Evolutionary conservation across 2,888 invertebrate species (phyloP), one percentile per base, ranked within the genome.

Genomic region (Cryptocheilus praepositus): DNA sequence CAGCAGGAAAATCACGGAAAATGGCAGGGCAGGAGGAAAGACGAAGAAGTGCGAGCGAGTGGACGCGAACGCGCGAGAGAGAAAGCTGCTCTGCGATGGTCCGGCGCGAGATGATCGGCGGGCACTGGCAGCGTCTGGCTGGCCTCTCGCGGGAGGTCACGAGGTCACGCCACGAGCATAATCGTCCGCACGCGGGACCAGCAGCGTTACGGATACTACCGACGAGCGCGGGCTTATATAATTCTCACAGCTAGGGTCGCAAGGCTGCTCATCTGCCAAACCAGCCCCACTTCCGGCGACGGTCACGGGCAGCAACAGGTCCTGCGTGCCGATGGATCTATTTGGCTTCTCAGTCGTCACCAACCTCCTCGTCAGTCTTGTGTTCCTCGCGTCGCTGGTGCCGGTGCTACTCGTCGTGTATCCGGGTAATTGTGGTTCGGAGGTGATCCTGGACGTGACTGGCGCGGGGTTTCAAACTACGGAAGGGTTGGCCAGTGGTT

Each of bases 331-430:
- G 45, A 57, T 69, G 68, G 61, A 72, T 49, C 52, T 71, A 13
- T 25, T 79, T 16, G 70, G 74, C n/a, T 22, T 82, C 13, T 73
- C 75, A 18, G 51, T 74, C 7, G 51, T 77, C 22, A 4, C 72
- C 21, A 76, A 82, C 52, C 52, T 79, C 15, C 18, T 66, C 43
- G 52, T 81, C 22, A 74, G 72, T 25, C n/a, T 81, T 4, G 15
- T 72, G 7, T 54, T 80, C 28, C 54, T 71, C 25, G 3, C 72
- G 25, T 1, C 78, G 5, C 44, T 77, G n/a, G 46, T 77, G 7
- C 81, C 82, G 15, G 45, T 74, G 3, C 45, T 80, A 4, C 44
- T 81, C 16, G 22, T 76, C 45, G 61, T 71, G 15, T 81, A 81
- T 57, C 69, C 78, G 54, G 78, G 82, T 63, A 65, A 60, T 65